A percentile compares a stretch with the other conserved stretches of the same genome.
Conservation (phyloP, 1,140 invertebrate species). For the Papilio dardanus region DNA sequence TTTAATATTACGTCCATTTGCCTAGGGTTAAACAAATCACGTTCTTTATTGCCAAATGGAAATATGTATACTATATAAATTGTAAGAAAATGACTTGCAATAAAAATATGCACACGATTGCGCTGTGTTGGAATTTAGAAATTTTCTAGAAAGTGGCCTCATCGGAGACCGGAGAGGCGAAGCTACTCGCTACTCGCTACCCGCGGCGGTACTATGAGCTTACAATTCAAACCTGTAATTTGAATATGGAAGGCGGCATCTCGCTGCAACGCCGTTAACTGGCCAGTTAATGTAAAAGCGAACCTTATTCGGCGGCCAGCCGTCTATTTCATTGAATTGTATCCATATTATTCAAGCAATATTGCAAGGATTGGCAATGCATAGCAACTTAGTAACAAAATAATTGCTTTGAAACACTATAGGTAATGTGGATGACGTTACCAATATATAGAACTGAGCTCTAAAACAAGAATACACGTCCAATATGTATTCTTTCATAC, state of each 20-base stretch:
- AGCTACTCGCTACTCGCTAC: background rate
- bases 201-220: conserved; percentile 40
- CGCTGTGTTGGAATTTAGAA: conserved; percentile 53
- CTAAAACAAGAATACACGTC: background rate
- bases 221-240: conserved; percentile 70
- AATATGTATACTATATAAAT: background rate
- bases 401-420: background rate
- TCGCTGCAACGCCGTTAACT: conserved; percentile 38
- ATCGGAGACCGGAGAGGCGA: conserved; percentile 34
- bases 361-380: background rate
- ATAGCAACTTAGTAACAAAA: background rate
- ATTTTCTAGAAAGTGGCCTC: conserved; percentile 63
- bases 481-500: background rate
- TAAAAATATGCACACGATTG: conserved; percentile 36
- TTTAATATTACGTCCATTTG: background rate
- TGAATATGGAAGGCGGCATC: conserved; percentile 61
- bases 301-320: conserved; percentile 55
- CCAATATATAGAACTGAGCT: background rate
- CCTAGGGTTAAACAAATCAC: background rate
- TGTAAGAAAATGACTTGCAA: conserved; percentile 25
- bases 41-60: conserved; percentile 4
- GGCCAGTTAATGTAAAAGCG: conserved; percentile 50
- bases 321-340: conserved; percentile 38
- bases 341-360: conserved; percentile 7
- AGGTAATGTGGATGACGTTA: background rate